Evolutionary conservation across 2,113 vertebrate species (phyloP).

Genomic region (Cochlearius cochlearius): DNA sequence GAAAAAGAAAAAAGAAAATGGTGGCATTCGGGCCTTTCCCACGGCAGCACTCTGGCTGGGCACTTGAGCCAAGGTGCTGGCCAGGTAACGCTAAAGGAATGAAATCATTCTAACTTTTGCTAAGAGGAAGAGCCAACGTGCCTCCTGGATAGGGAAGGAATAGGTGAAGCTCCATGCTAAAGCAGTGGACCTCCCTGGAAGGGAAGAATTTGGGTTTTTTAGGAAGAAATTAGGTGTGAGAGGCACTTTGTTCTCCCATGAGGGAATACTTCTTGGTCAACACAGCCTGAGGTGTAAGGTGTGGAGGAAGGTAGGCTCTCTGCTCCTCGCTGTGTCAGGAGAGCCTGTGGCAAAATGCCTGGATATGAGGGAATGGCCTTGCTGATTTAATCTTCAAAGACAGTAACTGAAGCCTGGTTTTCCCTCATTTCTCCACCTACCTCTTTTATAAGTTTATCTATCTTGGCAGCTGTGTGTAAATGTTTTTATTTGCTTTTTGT

Average conservation of each 20-base stretch:
- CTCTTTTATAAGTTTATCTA: constrained; percentile 21
- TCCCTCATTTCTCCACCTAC: constrained; percentile 30
- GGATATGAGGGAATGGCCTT: neutral
- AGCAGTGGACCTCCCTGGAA: neutral
- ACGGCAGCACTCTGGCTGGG: neutral
- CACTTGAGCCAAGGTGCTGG: neutral
- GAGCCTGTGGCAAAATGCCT: neutral
- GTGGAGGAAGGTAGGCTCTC: neutral
- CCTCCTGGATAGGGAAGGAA: neutral
- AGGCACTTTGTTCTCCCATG: neutral
- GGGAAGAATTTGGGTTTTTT: neutral
- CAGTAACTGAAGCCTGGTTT: constrained; percentile 9
- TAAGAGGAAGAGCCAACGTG: neutral
- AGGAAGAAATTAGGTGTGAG: neutral
- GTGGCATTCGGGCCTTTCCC: neutral
- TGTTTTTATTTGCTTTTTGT: constrained; percentile 63
- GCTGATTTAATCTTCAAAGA: constrained; percentile 55
- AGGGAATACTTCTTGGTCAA: constrained; percentile 6
- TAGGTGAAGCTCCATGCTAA: neutral
- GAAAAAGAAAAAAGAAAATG: neutral
- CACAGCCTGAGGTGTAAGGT: neutral
- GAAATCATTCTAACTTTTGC: neutral
- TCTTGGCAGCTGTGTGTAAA: constrained; percentile 5
- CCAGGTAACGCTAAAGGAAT: neutral
- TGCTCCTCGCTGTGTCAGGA: neutral